Evolutionary conservation across 2,797 vertebrate species (phyloP).

Genomic region (Squalus acanthias): DNA sequence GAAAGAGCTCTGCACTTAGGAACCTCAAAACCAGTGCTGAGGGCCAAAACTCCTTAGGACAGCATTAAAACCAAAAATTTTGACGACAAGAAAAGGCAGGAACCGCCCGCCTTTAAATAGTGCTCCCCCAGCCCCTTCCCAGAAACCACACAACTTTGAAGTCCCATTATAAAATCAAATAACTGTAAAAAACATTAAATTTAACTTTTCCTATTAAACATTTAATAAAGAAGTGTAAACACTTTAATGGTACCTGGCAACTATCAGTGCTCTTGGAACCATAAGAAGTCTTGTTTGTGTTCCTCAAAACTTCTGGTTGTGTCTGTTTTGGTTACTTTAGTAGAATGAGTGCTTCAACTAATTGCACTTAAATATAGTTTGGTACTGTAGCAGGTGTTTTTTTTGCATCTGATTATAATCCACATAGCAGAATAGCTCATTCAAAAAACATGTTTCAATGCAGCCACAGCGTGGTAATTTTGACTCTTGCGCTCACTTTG

Average conservation of each 20-base stretch:
- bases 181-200: neutral
- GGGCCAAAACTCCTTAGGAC: too few relatives aligned
- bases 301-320: neutral
- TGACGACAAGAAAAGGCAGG: too few relatives aligned
- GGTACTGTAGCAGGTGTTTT: neutral
- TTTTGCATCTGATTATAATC: neutral
- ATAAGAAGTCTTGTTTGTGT: neutral
- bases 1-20: too few relatives aligned
- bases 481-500: neutral
- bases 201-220: neutral
- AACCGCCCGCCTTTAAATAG: too few relatives aligned
- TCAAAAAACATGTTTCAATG: neutral
- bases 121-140: too few relatives aligned
- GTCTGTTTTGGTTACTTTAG: neutral
- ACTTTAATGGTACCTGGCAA: neutral
- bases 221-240: neutral
- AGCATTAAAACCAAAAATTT: too few relatives aligned
- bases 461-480: neutral
- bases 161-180: neutral
- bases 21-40: too few relatives aligned
- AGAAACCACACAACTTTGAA: neutral
- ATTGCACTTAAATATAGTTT: neutral
- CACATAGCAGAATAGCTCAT: neutral
- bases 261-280: neutral
- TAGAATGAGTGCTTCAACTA: neutral